These are phyloP conservation scores for Sitta europaea DNA, from an alignment of 2,113 vertebrate species.

Conservation along the genomic window DNA sequence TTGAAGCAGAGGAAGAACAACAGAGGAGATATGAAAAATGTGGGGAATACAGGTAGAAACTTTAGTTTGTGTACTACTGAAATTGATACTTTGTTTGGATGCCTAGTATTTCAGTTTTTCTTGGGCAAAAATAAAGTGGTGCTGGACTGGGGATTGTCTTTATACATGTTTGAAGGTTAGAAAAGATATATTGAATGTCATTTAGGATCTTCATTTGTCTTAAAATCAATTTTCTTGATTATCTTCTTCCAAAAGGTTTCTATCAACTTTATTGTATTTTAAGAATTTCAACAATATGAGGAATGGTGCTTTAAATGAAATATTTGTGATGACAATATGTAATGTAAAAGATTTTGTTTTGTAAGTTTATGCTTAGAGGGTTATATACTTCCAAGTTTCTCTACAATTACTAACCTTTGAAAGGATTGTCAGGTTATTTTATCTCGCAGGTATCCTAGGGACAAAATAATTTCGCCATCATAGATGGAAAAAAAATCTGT, in stretches of 20 bases:
- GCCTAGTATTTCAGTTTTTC: rapidly evolving
- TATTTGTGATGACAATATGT: not conserved
- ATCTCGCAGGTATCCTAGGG: not conserved
- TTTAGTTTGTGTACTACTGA: not conserved
- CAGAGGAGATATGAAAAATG: not conserved
- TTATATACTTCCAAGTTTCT: not conserved
- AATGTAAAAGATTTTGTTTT: not conserved
- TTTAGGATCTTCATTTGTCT: not conserved
- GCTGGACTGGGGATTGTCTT: not conserved
- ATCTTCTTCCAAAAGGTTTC: not conserved
- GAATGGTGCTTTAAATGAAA: not conserved
- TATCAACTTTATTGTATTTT: not conserved
- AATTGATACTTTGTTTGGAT: not conserved
- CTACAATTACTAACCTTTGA: not conserved
- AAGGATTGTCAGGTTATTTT: not conserved
- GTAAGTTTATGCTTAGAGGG: not conserved
- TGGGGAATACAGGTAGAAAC: not conserved
- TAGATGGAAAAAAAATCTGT: not conserved
- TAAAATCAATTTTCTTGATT: not conserved
- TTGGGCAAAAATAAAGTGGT: not conserved
- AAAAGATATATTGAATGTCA: not conserved
- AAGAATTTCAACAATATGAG: not conserved
- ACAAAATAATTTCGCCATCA: not conserved
- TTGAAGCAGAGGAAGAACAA: not conserved
- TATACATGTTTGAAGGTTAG: not conserved